Evolutionary conservation across 2,113 vertebrate genomes (phyloP), one percentile per base, ranked within the genome.

Genomic region (Morone saxatilis): DNA sequence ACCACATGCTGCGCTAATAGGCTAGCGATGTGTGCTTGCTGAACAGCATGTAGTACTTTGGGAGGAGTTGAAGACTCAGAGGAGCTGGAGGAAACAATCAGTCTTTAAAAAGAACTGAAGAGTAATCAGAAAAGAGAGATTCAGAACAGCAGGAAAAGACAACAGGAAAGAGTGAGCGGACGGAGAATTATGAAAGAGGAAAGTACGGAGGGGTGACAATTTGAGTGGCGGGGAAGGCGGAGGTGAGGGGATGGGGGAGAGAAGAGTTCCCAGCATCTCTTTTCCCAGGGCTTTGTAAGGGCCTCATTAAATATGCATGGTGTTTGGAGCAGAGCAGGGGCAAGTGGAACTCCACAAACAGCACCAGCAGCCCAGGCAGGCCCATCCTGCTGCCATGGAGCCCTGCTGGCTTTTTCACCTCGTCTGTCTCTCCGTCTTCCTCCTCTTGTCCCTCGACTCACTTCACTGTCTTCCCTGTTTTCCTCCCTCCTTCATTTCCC

Each of bases 301-400:
- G 88, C 73, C 65, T 92, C 81, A 90, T 95, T 91, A 95, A 93
- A 90, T 87, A 94, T 95, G 79, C 41, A 95, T 94, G 87, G 19
- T 92, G 92, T 93, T 94, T 93, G 83, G 89, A 92, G 90, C 89
- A 88, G 91, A 91, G 85, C 75, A 67, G 84, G 87, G 89, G 77
- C 89, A 91, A 92, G 91, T 90, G 92, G 91, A 89, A 90, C 88
- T 91, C 88, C 81, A 70, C 87, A 90, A 92, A 85, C 91, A 88
- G 91, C 78, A 79, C 81, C 66, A n/a, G 71, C 84, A 70, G 74
- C 59, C 13, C 51, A 25, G 76, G 76, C 79, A 78, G 76, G 62
- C 83, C 87, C 53, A 25, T 81, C 71, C 68, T 54, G 60, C 75
- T 74, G 75, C 4, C 47, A 76, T 43, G 56, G 47, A 81, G 76